These are phyloP conservation scores for Apotomis turbidana DNA, from an alignment of 2,888 invertebrate genomes.

Conservation along the genomic window DNA sequence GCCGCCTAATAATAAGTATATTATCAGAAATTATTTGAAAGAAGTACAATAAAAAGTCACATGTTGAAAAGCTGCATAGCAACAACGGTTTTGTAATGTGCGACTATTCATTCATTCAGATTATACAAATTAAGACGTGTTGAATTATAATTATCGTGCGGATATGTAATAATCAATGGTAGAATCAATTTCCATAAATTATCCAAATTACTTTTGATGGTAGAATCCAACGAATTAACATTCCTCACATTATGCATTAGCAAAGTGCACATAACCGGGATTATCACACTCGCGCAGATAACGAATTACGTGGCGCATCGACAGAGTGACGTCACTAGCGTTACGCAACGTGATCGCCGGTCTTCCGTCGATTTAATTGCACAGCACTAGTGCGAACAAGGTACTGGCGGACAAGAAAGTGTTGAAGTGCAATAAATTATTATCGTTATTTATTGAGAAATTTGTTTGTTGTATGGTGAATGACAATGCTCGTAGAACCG, in stretches of 20 bases:
- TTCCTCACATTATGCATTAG: conserved; percentile 4
- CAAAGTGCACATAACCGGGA: conserved; percentile 26
- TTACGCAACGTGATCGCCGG: conserved; percentile 62
- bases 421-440: not conserved
- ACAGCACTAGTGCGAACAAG: conserved; percentile 46
- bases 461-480: too few species aligned
- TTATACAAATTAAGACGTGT: too few species aligned
- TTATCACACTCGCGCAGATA: conserved; percentile 50
- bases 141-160: too few species aligned
- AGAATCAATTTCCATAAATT: not conserved
- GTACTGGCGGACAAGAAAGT: conserved; percentile 51
- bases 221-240: not conserved
- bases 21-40: too few species aligned
- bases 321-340: conserved; percentile 66
- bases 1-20: too few species aligned
- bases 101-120: too few species aligned
- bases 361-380: conserved; percentile 79
- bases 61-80: too few species aligned
- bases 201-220: not conserved
- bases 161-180: not conserved
- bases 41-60: too few species aligned
- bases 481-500: too few species aligned
- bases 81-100: too few species aligned
- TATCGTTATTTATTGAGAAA: too few species aligned
- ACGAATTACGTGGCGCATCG: conserved; percentile 54